Conservation (phyloP, 1,140 invertebrate genomes). For the Drosophila subpulchrella region DNA sequence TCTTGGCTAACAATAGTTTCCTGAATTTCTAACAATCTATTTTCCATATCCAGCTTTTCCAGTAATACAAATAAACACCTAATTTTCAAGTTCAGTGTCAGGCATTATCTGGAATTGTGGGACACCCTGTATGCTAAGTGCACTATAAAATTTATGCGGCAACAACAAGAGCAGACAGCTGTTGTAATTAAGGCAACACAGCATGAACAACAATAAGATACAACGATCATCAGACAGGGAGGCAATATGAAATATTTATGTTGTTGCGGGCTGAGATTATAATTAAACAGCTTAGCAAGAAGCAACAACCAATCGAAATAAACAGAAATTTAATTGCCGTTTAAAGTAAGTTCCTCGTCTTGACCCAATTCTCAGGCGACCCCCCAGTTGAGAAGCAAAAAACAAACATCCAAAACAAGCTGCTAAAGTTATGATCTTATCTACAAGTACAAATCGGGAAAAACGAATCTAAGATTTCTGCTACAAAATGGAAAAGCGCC, state of each 20-base stretch:
- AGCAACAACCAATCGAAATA: constrained; percentile 25
- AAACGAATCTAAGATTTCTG: not conserved
- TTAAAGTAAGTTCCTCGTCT: constrained; percentile 75
- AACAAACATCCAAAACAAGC: constrained; percentile 26
- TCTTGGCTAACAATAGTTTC: not conserved
- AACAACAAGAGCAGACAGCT: constrained; percentile 38
- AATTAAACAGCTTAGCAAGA: constrained; percentile 49
- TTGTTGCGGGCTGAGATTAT: constrained; percentile 54
- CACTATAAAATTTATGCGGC: constrained; percentile 55
- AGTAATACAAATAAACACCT: not conserved
- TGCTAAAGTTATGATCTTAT: constrained; percentile 15
- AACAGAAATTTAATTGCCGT: constrained; percentile 77
- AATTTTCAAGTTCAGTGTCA: constrained; percentile 17
- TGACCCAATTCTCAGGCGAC: constrained; percentile 72
- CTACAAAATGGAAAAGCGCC: not conserved
- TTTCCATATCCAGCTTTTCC: not conserved
- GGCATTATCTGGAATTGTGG: constrained; percentile 6
- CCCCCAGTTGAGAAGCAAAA: constrained; percentile 31
- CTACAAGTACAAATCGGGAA: constrained; percentile 11
- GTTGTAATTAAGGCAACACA: constrained; percentile 72
- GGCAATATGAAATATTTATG: constrained; percentile 63
- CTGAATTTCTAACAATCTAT: not conserved
- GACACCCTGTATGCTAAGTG: constrained; percentile 60
- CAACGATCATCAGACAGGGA: constrained; percentile 19
- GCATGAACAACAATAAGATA: constrained; percentile 51